A percentile compares a stretch with the other conserved stretches of the same genome.
Conservation (phyloP, 2,113 vertebrate species). For the Sprattus sprattus region DNA sequence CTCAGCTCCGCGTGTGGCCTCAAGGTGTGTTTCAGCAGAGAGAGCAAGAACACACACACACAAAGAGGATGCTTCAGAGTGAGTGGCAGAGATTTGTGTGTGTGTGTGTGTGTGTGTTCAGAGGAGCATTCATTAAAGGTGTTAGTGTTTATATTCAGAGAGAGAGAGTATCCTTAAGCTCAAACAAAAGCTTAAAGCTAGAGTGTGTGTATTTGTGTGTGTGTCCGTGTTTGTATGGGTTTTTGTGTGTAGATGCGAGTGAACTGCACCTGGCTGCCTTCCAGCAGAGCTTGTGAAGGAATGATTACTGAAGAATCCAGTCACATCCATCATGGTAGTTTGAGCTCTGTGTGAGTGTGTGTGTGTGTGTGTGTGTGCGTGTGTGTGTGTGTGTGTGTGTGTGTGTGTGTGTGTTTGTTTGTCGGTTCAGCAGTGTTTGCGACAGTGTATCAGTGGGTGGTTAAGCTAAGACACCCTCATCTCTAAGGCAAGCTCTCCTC, state of each 20-base stretch:
- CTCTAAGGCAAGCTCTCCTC: background rate
- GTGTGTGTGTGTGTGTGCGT: background rate
- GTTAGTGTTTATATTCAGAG: background rate
- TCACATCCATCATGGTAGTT: constrained; percentile 40
- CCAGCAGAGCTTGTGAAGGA: constrained; percentile 24
- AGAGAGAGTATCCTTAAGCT: constrained; percentile 29
- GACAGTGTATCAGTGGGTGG: background rate
- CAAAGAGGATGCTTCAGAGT: background rate
- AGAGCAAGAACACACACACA: background rate
- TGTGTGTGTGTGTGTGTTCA: background rate
- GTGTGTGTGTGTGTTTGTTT: background rate
- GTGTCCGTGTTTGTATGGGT: background rate
- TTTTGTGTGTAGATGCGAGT: background rate
- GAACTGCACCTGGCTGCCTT: constrained; percentile 29
- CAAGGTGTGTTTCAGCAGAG: background rate
- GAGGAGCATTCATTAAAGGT: background rate
- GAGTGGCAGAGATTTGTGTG: background rate
- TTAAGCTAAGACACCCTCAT: background rate
- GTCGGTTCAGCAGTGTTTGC: background rate
- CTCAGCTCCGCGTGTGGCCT: background rate
- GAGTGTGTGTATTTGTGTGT: constrained; percentile 23
- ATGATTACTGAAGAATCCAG: constrained; percentile 34
- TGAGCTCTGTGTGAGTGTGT: background rate
- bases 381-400: background rate
- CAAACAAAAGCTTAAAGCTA: constrained; percentile 4